These are phyloP conservation scores for Arothron firmamentum DNA, from an alignment of 2,113 vertebrate species.

Conservation along the genomic window DNA sequence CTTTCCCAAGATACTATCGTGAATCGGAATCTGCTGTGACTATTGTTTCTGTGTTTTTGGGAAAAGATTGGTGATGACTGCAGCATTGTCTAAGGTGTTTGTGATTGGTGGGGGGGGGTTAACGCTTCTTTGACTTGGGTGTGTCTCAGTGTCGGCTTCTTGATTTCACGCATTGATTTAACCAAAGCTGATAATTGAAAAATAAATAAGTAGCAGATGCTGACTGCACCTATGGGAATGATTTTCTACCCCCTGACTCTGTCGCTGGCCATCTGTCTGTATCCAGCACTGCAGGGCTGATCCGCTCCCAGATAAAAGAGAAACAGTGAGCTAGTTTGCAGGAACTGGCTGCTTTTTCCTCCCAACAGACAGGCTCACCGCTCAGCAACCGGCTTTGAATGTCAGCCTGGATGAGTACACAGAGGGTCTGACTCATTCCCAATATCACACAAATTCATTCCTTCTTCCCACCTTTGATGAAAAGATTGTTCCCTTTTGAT, in stretches of 20 bases:
- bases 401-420: constrained; percentile 39
- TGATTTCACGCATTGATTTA: constrained; percentile 21
- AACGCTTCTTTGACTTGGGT: constrained; percentile 17
- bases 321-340: constrained; percentile 38
- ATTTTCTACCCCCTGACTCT: constrained; percentile 16
- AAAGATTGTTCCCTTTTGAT: constrained; percentile 33
- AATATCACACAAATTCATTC: constrained; percentile 32
- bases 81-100: constrained; percentile 30
- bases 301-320: constrained; percentile 54
- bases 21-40: constrained; percentile 53
- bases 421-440: constrained; percentile 43
- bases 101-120: constrained; percentile 14
- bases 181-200: not conserved
- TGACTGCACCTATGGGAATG: not conserved
- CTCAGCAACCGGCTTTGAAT: constrained; percentile 34
- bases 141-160: constrained; percentile 19
- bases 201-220: not conserved
- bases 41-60: constrained; percentile 54
- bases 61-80: constrained; percentile 41
- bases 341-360: constrained; percentile 37
- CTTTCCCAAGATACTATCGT: constrained; percentile 55
- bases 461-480: constrained; percentile 37
- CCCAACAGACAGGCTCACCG: constrained; percentile 34
- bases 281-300: constrained; percentile 30
- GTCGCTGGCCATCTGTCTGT: constrained; percentile 25